Conservation (phyloP, 2,888 invertebrate genomes). For the Lordiphosa andalusiaca region DNA sequence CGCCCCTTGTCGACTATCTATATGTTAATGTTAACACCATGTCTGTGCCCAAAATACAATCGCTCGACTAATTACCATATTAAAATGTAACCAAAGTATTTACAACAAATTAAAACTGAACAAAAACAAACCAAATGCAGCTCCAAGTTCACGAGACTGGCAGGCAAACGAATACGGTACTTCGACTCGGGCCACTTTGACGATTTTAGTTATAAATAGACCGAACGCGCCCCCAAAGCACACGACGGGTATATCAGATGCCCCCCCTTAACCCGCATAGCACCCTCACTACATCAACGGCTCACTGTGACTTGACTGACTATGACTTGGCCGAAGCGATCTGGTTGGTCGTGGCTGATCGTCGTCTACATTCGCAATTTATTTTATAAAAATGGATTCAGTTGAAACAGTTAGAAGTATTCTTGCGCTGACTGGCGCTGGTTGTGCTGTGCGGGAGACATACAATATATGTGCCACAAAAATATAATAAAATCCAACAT, state of each 20-base stretch:
- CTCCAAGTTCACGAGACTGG: conserved; percentile 31
- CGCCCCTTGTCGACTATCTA: too few relatives aligned
- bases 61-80: too few relatives aligned
- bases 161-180: conserved; percentile 12
- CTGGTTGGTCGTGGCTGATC: conserved; percentile 14
- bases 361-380: conserved; percentile 27
- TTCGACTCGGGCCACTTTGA: conserved; percentile 23
- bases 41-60: too few relatives aligned
- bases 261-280: conserved; percentile 11
- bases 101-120: too few relatives aligned
- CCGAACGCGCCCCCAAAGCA: conserved; percentile 37
- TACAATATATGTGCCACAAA: conserved; percentile 6
- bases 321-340: conserved; percentile 19
- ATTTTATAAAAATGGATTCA: conserved; percentile 60
- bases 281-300: conserved; percentile 10
- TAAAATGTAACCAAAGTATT: too few relatives aligned
- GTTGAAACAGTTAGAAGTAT: conserved; percentile 69
- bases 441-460: conserved; percentile 51
- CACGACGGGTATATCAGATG: conserved; percentile 9
- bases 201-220: conserved; percentile 31
- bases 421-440: conserved; percentile 67
- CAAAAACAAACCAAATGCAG: conserved; percentile 15
- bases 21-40: too few relatives aligned
- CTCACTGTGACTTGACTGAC: neutral
- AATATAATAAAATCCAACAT: too few relatives aligned